Conservation (phyloP, 2,113 vertebrate species). For the Psephotus haematonotus region DNA sequence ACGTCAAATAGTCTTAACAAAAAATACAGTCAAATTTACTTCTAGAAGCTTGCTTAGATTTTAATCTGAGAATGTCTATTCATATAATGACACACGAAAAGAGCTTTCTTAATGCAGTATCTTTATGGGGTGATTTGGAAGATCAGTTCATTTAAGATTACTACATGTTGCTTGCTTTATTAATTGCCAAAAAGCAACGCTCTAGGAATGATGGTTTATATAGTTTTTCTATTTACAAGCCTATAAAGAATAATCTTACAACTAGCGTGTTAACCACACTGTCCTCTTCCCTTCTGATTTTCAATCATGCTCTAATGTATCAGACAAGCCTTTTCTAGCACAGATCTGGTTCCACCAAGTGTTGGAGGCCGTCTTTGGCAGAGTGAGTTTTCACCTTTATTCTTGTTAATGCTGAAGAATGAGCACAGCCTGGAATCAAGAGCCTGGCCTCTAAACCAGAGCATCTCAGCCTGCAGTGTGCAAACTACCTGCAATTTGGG, state of each 20-base stretch:
- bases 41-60: background rate
- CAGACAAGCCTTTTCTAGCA: background rate
- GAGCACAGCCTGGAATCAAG: background rate
- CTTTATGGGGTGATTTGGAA: background rate
- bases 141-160: background rate
- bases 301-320: background rate
- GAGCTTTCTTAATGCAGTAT: background rate
- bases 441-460: background rate
- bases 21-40: background rate
- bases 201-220: background rate
- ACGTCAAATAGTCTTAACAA: background rate
- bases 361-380: background rate
- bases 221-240: background rate
- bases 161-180: background rate
- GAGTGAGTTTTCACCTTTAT: background rate
- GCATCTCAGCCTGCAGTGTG: background rate
- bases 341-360: background rate
- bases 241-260: background rate
- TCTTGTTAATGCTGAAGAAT: background rate
- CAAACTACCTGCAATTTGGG: background rate
- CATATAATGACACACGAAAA: background rate
- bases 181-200: background rate
- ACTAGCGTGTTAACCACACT: background rate
- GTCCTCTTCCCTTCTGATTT: background rate
- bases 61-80: background rate